A percentile compares a stretch with the other conserved stretches of the same genome.
phyloP scores from a whole-genome alignment of 1,140 invertebrate species.

The Radopholus similis region DNA sequence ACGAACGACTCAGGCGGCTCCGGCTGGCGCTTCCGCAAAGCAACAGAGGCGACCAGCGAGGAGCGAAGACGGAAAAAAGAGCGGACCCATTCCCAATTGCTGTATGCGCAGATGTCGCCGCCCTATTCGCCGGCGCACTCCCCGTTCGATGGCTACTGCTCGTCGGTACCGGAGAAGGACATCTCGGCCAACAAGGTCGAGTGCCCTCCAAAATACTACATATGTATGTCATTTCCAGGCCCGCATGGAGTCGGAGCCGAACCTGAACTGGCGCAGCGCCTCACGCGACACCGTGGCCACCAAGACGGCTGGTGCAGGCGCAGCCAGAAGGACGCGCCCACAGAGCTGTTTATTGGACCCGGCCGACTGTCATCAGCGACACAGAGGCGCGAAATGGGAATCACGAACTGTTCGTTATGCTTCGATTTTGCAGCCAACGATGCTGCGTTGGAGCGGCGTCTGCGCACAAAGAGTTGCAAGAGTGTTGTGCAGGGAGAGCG shows the following conservation, averaged over 20 bases:
- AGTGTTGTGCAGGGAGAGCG: not conserved
- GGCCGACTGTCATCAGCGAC: not conserved
- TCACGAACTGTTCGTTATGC: not conserved
- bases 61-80: too few species aligned
- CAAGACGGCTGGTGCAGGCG: not conserved
- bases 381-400: conserved; percentile 3
- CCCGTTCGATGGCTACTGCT: not conserved
- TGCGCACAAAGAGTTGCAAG: too few species aligned
- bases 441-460: too few species aligned
- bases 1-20: too few species aligned
- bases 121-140: not conserved
- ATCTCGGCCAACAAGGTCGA: not conserved
- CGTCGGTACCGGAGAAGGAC: not conserved
- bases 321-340: not conserved
- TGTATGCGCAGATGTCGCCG: not conserved
- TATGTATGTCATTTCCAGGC: too few species aligned
- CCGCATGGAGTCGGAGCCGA: not conserved
- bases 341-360: conserved; percentile 9
- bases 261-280: not conserved
- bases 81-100: too few species aligned
- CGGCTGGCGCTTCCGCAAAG: too few species aligned
- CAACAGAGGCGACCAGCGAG: too few species aligned
- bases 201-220: too few species aligned
- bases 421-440: not conserved
- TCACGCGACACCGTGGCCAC: not conserved